Base-by-base conservation (phyloP, 2,888 invertebrate genomes). In the Plagodis dolabraria region DNA sequence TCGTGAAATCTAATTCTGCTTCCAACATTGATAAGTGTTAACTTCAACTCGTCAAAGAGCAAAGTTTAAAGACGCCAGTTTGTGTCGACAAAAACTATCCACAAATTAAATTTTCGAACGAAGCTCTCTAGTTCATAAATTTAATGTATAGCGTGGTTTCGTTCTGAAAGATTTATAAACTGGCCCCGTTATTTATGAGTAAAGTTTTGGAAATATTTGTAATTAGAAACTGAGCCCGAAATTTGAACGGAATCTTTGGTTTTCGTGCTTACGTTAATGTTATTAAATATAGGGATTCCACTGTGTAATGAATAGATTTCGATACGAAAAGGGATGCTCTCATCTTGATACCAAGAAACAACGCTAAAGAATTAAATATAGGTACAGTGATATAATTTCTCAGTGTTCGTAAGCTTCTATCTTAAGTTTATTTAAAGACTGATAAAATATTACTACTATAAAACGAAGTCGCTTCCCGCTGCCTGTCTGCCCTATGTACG, bases 41-140 rank as follows among this genome's bases (percentile, higher is more conserved):
- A 49, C 33, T 38, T 7, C 5, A 48, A 46, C 42, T 50, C 47
- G 50, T 50, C 53, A 59, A 53, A 49, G 53, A 33, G 42, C n/a
- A 0, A 44, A 49, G 34, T 55, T 47, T 10, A 8, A 6, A 56
- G 36, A 49, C 63, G 38, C 64, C 62, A 60, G 33, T 70, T 35
- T 44, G 8, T 33, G 9, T 40, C 22, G 38, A 49, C 53, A 50
- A 52, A 57, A 68, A 70, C 65, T 62, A 62, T 50, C 60, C 57
- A 47, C 22, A 59, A 50, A 42, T 51, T 50, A 68, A 53, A 68
- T 68, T 60, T 59, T 53, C 42, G 44, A 43, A 48, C 44, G n/a
- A 58, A 71, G 72, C 69, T 64, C 63, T 22, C 46, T 12, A 56
- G 57, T 70, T 69, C 63, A 63, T 64, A 58, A 74, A 70, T 69